These are phyloP conservation scores for Alviniconcha strummeri DNA, from an alignment of 2,888 invertebrate species.

Conservation along the genomic window DNA sequence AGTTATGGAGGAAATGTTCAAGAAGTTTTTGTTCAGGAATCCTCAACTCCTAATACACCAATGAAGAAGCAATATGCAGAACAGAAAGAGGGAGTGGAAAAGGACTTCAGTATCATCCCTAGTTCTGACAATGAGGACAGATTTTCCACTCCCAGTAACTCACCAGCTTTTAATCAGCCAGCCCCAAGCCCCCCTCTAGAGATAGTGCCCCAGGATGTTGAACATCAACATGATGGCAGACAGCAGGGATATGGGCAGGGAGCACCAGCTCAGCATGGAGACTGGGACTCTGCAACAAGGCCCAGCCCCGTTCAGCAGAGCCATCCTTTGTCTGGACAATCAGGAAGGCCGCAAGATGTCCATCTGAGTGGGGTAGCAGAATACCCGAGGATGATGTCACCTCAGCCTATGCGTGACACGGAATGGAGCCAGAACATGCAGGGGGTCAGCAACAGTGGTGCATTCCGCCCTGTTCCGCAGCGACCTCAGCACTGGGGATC, in stretches of 20 bases:
- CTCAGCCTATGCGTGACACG: background rate
- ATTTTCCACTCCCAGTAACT: conserved; percentile 2
- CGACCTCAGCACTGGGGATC: background rate
- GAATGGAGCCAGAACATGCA: background rate
- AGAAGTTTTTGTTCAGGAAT: too few species aligned
- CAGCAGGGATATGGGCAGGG: background rate
- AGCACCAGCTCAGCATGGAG: background rate
- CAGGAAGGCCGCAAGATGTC: too few species aligned
- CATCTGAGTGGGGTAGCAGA: too few species aligned
- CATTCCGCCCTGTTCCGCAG: conserved; percentile 6
- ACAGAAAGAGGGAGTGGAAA: background rate
- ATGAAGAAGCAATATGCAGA: too few species aligned
- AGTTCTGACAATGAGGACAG: background rate
- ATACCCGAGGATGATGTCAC: background rate
- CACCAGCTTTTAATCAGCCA: background rate
- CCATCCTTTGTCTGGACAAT: background rate
- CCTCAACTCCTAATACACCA: too few species aligned
- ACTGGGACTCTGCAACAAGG: background rate
- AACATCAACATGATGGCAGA: background rate
- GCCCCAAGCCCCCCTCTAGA: background rate
- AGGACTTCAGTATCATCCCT: background rate
- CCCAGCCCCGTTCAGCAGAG: background rate
- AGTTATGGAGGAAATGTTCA: too few species aligned
- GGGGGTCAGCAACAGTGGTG: background rate
- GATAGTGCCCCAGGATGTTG: background rate